Percentiles rank a stretch among this genome's conserved stretches.
Evolutionary conservation across 2,888 invertebrate species (phyloP).

Genomic region (Craniophora ligustri): DNA sequence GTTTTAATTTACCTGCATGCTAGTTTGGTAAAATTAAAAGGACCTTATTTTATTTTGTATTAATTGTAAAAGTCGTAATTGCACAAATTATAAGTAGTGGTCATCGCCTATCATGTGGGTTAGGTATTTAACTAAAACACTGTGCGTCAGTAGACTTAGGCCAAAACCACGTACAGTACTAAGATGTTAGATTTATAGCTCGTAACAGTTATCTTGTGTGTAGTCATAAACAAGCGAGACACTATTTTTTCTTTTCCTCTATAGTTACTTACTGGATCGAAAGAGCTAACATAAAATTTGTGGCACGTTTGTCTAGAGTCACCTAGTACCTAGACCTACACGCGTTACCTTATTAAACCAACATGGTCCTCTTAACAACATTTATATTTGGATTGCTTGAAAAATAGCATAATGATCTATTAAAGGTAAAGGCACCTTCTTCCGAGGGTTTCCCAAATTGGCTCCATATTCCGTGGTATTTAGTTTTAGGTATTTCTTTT

Average conservation of each 20-base stretch:
- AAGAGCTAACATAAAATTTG: slow-evolving; percentile 26
- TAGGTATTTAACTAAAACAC: not conserved
- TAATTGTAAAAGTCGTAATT: too few species aligned
- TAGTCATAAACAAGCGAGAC: not conserved
- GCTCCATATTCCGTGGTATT: too few species aligned
- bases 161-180: slow-evolving; percentile 1
- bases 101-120: too few species aligned
- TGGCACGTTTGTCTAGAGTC: slow-evolving; percentile 24
- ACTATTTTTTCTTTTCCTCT: not conserved
- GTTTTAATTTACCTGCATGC: too few species aligned
- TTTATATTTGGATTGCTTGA: not conserved
- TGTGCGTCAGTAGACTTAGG: not conserved
- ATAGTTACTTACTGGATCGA: not conserved
- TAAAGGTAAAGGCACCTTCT: slow-evolving; percentile 1
- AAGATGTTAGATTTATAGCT: slow-evolving; percentile 1
- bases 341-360: not conserved
- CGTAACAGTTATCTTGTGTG: slow-evolving; percentile 3
- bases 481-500: too few species aligned
- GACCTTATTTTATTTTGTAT: too few species aligned
- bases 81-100: too few species aligned
- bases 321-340: not conserved
- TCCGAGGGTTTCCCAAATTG: too few species aligned
- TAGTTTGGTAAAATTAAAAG: too few species aligned
- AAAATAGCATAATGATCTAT: slow-evolving; percentile 4
- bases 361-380: not conserved